Percentiles rank a stretch among this genome's conserved stretches.
Evolutionary conservation across 2,113 vertebrate genomes (phyloP).

Genomic region (Myotis davidii): DNA sequence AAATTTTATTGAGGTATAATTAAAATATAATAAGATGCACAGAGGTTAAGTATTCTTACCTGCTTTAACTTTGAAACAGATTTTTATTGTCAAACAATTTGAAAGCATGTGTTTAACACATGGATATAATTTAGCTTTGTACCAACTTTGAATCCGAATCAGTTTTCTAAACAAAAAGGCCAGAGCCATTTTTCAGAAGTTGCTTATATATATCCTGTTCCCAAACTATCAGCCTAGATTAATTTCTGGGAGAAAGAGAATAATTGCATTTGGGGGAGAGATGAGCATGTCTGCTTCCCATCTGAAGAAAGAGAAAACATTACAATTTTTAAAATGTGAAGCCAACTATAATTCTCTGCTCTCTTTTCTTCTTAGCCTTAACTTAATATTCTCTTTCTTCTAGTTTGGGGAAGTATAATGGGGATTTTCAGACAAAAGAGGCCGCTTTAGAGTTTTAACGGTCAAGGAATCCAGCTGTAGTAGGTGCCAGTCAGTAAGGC

Average conservation of each 20-base stretch:
- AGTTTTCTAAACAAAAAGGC: constrained; percentile 80
- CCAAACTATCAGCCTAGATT: constrained; percentile 70
- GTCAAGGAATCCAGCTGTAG: constrained; percentile 51
- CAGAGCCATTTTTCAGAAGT: constrained; percentile 72
- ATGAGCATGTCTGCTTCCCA: constrained; percentile 72
- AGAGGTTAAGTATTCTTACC: constrained; percentile 81
- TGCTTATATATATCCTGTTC: constrained; percentile 51
- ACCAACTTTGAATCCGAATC: constrained; percentile 79
- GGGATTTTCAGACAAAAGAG: constrained; percentile 54
- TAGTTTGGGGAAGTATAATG: constrained; percentile 79
- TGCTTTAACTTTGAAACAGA: constrained; percentile 79
- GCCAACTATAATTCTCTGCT: constrained; percentile 71
- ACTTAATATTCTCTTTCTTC: constrained; percentile 81
- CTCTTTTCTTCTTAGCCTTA: constrained; percentile 73
- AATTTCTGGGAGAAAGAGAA: constrained; percentile 67
- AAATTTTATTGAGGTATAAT: constrained; percentile 79
- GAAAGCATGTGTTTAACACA: constrained; percentile 77
- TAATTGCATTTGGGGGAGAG: constrained; percentile 36
- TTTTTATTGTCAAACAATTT: constrained; percentile 77
- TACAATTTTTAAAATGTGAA: constrained; percentile 42
- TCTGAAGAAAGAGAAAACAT: constrained; percentile 55
- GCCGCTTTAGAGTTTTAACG: constrained; percentile 56
- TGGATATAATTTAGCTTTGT: constrained; percentile 82
- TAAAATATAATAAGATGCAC: constrained; percentile 76
- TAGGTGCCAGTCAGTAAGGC: constrained; percentile 53